phyloP scores from a whole-genome alignment of 2,113 vertebrate species.

The Struthidea cinerea region DNA sequence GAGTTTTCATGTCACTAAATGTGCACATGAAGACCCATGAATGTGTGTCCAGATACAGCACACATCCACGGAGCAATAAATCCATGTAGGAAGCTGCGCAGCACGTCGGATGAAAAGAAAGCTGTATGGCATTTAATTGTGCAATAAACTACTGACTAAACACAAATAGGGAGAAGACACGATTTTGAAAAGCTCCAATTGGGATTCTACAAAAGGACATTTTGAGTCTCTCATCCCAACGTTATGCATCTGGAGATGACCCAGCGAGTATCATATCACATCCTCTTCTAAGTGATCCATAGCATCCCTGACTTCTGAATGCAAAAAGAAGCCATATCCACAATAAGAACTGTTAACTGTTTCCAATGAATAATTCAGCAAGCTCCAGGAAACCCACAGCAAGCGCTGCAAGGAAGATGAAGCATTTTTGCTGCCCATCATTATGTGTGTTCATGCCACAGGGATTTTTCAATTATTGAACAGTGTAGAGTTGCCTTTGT shows the following conservation, averaged over 20 bases:
- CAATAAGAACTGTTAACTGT: neutral
- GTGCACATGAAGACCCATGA: neutral
- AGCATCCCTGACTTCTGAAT: neutral
- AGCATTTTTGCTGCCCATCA: slow-evolving; percentile 20
- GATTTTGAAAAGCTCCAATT: neutral
- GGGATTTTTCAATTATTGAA: slow-evolving; percentile 60
- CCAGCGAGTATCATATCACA: neutral
- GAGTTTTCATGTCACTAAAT: neutral
- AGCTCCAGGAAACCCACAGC: neutral
- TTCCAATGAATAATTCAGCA: slow-evolving; percentile 49
- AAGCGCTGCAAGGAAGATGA: neutral
- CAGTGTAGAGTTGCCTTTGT: slow-evolving; percentile 21
- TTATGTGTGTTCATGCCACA: slow-evolving; percentile 46
- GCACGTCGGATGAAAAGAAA: neutral
- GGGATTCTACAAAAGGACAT: neutral
- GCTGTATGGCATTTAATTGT: neutral
- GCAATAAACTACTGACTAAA: neutral
- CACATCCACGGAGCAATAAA: neutral
- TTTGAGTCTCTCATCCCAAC: neutral
- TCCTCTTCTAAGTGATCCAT: neutral
- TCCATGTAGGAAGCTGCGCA: neutral
- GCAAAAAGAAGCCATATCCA: neutral
- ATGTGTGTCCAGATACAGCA: accelerated
- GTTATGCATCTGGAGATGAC: neutral
- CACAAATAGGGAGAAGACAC: neutral